These are phyloP conservation scores for Sinella curviseta DNA, from an alignment of 1,140 invertebrate species.

Conservation along the genomic window DNA sequence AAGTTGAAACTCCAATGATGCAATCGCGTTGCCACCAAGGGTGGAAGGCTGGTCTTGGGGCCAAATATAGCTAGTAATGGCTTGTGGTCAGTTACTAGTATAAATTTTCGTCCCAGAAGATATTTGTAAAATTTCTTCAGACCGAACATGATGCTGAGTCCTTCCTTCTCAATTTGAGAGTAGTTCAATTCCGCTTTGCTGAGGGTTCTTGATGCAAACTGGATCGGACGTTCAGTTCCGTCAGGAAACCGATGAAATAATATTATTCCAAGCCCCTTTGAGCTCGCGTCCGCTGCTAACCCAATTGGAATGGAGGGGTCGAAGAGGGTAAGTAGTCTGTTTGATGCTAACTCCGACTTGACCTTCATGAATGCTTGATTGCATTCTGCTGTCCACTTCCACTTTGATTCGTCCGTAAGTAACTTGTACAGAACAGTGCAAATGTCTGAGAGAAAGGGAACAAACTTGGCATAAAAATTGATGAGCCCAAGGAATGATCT, in stretches of 20 bases:
- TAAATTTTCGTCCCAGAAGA: slow-evolving; percentile 51
- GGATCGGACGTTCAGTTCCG: slow-evolving; percentile 51
- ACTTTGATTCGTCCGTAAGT: slow-evolving; percentile 45
- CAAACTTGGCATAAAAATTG: neutral
- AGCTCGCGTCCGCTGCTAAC: slow-evolving; percentile 52
- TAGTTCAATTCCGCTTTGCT: slow-evolving; percentile 55
- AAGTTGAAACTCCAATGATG: slow-evolving; percentile 40
- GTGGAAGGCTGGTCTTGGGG: neutral
- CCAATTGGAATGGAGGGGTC: slow-evolving; percentile 49
- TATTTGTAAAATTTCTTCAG: slow-evolving; percentile 57
- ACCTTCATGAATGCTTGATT: slow-evolving; percentile 37
- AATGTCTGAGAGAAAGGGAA: neutral
- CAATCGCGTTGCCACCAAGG: slow-evolving; percentile 36
- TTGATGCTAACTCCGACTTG: slow-evolving; percentile 48
- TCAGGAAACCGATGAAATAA: slow-evolving; percentile 50
- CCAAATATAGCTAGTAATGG: slow-evolving; percentile 1
- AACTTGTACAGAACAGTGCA: slow-evolving; percentile 48
- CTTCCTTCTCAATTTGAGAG: slow-evolving; percentile 40
- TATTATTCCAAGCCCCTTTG: slow-evolving; percentile 52
- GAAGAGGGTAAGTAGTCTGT: slow-evolving; percentile 50
- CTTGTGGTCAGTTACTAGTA: slow-evolving; percentile 2
- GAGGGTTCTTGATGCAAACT: slow-evolving; percentile 52
- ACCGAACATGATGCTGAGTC: slow-evolving; percentile 55
- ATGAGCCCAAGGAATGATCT: neutral
- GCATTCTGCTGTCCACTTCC: slow-evolving; percentile 51